These are phyloP conservation scores for Cheirogaleus medius DNA, from an alignment of 2,113 vertebrate genomes.

Conservation along the genomic window DNA sequence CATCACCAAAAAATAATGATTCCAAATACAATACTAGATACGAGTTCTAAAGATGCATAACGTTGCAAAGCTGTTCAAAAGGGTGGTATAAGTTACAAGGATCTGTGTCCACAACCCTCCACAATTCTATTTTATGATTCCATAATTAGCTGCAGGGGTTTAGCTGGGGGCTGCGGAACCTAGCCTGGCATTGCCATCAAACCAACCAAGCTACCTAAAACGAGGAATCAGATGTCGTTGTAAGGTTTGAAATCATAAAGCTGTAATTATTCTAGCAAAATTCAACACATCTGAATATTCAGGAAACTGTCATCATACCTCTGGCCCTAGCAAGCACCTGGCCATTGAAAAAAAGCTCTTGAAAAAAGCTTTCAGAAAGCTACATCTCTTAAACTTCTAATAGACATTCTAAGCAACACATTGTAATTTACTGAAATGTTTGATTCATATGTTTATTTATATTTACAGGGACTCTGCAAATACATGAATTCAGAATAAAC, in stretches of 20 bases:
- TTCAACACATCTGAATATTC: background rate
- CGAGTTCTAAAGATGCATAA: background rate
- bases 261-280: conserved; percentile 2
- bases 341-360: background rate
- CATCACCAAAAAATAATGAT: conserved; percentile 19
- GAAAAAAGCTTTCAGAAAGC: background rate
- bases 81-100: background rate
- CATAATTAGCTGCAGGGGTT: background rate
- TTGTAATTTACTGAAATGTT: background rate
- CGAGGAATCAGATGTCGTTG: background rate
- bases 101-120: background rate
- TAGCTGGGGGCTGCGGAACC: background rate
- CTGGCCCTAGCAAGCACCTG: background rate
- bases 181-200: background rate
- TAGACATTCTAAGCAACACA: background rate
- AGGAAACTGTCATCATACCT: background rate
- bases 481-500: background rate
- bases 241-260: background rate
- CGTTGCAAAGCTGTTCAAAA: background rate
- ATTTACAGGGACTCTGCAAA: background rate
- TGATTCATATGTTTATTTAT: background rate
- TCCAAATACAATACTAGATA: background rate
- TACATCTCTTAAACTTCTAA: background rate
- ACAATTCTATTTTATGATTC: background rate
- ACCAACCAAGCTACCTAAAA: background rate